These are phyloP conservation scores for Ectobius pallidus DNA, from an alignment of 2,888 invertebrate species.

Conservation along the genomic window DNA sequence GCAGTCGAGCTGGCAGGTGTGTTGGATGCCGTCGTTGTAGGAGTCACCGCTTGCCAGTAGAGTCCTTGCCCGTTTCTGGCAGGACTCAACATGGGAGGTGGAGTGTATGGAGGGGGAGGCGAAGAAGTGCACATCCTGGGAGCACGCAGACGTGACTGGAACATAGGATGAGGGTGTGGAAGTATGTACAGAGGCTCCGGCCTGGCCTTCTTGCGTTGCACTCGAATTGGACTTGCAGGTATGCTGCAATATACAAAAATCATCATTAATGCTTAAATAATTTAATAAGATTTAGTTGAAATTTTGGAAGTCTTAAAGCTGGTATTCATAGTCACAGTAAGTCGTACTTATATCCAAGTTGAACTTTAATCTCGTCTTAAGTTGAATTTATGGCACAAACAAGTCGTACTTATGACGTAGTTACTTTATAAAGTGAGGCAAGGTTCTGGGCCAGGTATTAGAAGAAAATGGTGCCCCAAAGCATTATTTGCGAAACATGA, in stretches of 20 bases:
- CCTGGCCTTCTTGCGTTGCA: constrained; percentile 63
- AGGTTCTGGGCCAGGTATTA: no score
- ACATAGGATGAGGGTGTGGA: constrained; percentile 55
- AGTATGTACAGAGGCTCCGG: constrained; percentile 47
- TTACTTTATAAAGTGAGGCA: no score
- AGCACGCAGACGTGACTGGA: constrained; percentile 60
- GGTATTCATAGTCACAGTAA: no score
- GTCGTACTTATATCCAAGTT: no score
- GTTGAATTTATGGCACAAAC: no score
- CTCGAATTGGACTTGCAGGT: constrained; percentile 65
- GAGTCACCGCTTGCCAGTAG: constrained; percentile 62
- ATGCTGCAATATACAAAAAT: constrained; percentile 57
- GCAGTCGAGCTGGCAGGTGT: constrained; percentile 48
- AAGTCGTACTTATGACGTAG: no score
- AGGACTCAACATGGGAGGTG: constrained; percentile 93
- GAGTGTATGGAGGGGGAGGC: constrained; percentile 76
- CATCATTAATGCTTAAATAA: not conserved
- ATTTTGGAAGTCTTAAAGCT: no score
- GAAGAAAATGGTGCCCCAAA: no score
- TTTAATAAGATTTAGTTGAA: no score
- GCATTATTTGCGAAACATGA: no score
- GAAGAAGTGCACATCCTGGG: constrained; percentile 53
- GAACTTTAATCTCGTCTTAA: no score
- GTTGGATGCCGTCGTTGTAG: constrained; percentile 46
- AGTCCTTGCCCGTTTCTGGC: constrained; percentile 87